Conservation (phyloP, 1,140 invertebrate species). For the Calliopsis andreniformis region DNA sequence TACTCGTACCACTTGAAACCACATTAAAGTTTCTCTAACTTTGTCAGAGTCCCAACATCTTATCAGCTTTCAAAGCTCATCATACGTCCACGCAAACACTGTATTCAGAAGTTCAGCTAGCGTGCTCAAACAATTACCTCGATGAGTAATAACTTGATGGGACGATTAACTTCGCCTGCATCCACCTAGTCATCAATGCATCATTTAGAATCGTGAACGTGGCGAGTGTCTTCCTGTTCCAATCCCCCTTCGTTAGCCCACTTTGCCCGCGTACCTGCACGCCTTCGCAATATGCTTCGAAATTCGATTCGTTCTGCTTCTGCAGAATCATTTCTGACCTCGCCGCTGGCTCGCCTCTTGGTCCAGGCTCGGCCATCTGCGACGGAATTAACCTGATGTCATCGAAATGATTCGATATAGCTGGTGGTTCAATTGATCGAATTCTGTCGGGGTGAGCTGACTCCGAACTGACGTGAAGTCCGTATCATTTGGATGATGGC, state of each 20-base stretch:
- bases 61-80: too few relatives aligned
- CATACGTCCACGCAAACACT: too few relatives aligned
- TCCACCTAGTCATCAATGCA: conserved; percentile 65
- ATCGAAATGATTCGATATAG: conserved; percentile 68
- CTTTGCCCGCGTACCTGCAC: conserved; percentile 59
- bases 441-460: not conserved
- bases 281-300: conserved; percentile 68
- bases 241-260: conserved; percentile 13
- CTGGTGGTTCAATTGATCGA: conserved; percentile 5
- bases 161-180: conserved; percentile 68
- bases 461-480: not conserved
- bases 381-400: conserved; percentile 66
- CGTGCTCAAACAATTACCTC: conserved; percentile 18
- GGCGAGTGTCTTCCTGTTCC: conserved; percentile 60
- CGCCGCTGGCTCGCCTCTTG: conserved; percentile 11
- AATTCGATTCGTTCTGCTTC: conserved; percentile 66
- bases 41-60: too few relatives aligned
- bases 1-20: too few relatives aligned
- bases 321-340: conserved; percentile 64
- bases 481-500: not conserved
- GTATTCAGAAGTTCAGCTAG: not conserved
- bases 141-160: conserved; percentile 57
- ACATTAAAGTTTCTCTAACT: too few relatives aligned
- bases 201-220: conserved; percentile 66
- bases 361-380: conserved; percentile 62